A percentile compares a stretch with the other conserved stretches of the same genome.
phyloP scores from a whole-genome alignment of 1,140 invertebrate genomes.

The Cherax quadricarinatus region DNA sequence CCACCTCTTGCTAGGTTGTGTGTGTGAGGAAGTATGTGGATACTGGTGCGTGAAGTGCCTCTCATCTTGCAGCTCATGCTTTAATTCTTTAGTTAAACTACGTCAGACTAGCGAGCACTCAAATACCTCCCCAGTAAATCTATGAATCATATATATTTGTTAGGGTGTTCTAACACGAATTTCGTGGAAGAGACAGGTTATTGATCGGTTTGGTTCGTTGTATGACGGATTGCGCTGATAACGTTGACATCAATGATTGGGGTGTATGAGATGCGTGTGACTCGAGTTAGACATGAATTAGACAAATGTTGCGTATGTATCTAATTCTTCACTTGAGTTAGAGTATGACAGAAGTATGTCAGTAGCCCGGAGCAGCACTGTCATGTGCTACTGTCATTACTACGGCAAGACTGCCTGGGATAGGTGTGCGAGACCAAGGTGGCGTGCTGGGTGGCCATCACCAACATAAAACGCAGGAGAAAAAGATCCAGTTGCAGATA shows the following conservation, averaged over 20 bases:
- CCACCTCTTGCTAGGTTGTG: not conserved
- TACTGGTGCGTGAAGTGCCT: not conserved
- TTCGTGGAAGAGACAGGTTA: not conserved
- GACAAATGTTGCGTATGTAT: no score
- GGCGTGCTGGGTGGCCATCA: not conserved
- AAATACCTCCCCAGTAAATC: not conserved
- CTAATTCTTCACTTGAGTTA: not conserved
- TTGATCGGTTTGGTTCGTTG: not conserved
- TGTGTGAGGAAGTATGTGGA: no score
- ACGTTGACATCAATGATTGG: conserved; percentile 2
- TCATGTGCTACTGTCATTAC: conserved; percentile 22
- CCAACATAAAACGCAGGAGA: not conserved
- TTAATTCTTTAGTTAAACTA: not conserved
- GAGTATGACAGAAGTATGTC: no score
- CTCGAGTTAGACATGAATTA: no score
- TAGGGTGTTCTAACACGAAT: not conserved
- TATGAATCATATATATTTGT: not conserved
- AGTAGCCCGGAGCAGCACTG: not conserved
- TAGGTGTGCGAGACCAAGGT: not conserved
- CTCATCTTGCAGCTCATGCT: not conserved
- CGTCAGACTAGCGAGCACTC: not conserved
- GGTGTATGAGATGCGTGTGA: conserved; percentile 27
- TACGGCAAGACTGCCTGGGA: not conserved
- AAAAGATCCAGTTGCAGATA: no score
- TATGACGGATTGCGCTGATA: not conserved